These are phyloP conservation scores for Alviniconcha strummeri DNA, from an alignment of 2,888 invertebrate species.

Conservation along the genomic window DNA sequence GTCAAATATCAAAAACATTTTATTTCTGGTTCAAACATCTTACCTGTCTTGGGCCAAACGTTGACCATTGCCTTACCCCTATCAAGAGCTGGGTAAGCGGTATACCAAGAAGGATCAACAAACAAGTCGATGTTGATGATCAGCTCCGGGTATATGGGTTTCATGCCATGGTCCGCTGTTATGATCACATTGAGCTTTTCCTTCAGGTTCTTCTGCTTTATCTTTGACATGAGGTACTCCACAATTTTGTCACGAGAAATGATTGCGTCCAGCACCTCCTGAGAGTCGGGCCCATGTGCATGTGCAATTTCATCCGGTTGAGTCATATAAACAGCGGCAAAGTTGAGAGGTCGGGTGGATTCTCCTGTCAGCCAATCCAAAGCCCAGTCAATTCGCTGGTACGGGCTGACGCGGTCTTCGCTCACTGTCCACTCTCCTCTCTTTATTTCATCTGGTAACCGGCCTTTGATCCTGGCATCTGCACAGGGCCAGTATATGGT, in stretches of 20 bases:
- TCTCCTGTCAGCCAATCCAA: conserved; percentile 60
- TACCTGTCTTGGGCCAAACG: conserved; percentile 20
- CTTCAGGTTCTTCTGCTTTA: conserved; percentile 75
- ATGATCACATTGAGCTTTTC: conserved; percentile 80
- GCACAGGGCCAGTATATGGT: conserved; percentile 84
- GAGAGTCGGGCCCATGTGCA: conserved; percentile 74
- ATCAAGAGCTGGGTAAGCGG: conserved; percentile 18
- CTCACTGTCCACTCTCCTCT: conserved; percentile 68
- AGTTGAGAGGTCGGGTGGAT: conserved; percentile 78
- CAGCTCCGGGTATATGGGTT: conserved; percentile 73
- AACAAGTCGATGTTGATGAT: conserved; percentile 44
- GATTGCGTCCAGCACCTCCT: conserved; percentile 74
- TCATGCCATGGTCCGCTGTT: conserved; percentile 82
- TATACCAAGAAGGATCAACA: conserved; percentile 43
- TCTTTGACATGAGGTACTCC: conserved; percentile 76
- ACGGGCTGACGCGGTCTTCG: conserved; percentile 55
- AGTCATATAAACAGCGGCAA: conserved; percentile 82
- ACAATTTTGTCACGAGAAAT: conserved; percentile 73
- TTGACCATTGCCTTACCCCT: not conserved
- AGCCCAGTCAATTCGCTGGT: conserved; percentile 52
- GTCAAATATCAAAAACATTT: not conserved
- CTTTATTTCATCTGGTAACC: conserved; percentile 46
- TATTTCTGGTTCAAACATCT: not conserved
- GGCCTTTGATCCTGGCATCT: conserved; percentile 75
- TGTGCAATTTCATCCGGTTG: conserved; percentile 82